These are phyloP conservation scores for Oryzias dopingdopingensis DNA, from an alignment of 2,797 vertebrate species.

Conservation along the genomic window DNA sequence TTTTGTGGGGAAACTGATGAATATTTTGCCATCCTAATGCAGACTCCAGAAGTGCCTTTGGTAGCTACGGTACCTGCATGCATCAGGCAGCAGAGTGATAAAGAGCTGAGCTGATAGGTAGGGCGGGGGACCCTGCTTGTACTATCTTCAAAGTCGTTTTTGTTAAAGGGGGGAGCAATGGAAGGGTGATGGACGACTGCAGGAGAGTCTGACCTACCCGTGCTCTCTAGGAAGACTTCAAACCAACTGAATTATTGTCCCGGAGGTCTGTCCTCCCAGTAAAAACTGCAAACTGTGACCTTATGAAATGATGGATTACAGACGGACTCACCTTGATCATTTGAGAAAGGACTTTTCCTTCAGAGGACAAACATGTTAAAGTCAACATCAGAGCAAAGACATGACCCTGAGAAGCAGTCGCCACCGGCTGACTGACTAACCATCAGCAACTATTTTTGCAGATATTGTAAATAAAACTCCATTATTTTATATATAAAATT, in stretches of 20 bases:
- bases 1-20: slow-evolving; percentile 61
- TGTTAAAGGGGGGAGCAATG: slow-evolving; percentile 2
- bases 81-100: slow-evolving; percentile 42
- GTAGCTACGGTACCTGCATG: slow-evolving; percentile 60
- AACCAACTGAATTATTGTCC: slow-evolving; percentile 34
- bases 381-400: too few relatives aligned
- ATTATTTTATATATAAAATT: too few relatives aligned
- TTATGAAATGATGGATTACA: slow-evolving; percentile 38
- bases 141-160: slow-evolving; percentile 59
- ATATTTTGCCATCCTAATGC: slow-evolving; percentile 70
- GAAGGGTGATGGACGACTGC: slow-evolving; percentile 36
- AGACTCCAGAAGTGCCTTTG: slow-evolving; percentile 42
- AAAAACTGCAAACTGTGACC: slow-evolving; percentile 31
- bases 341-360: slow-evolving; percentile 16
- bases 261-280: slow-evolving; percentile 22
- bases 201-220: slow-evolving; percentile 53
- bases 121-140: slow-evolving; percentile 25
- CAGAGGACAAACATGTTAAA: not conserved
- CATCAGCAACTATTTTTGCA: too few relatives aligned
- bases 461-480: too few relatives aligned
- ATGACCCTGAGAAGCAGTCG: too few relatives aligned
- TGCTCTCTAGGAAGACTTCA: slow-evolving; percentile 30
- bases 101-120: slow-evolving; percentile 54
- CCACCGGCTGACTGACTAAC: too few relatives aligned
- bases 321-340: slow-evolving; percentile 40